Percentiles rank a stretch among this genome's conserved stretches.
Conservation (phyloP, 2,113 vertebrate genomes). For the Tenebrosternarchus preto region DNA sequence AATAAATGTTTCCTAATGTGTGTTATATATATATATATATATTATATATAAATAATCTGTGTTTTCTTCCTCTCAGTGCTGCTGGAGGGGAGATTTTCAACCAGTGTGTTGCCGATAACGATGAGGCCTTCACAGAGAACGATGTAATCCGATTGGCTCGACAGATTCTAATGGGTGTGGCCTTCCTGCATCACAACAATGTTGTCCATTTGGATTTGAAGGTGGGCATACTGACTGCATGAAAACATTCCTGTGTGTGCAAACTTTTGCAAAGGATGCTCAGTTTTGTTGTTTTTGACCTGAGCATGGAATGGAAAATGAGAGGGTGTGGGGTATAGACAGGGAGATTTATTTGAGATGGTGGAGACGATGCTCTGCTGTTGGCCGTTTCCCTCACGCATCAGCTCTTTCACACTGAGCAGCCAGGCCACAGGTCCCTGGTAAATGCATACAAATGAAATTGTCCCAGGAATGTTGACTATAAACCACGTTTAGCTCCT, state of each 20-base stretch:
- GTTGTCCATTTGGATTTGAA: slow-evolving; percentile 95
- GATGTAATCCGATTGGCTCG: slow-evolving; percentile 88
- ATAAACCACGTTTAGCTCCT: not conserved
- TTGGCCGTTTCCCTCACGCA: not conserved
- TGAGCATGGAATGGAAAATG: too few species aligned
- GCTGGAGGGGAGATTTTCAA: slow-evolving; percentile 96
- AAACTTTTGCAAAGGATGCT: too few species aligned
- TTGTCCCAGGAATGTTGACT: not conserved
- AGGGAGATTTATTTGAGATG: too few species aligned
- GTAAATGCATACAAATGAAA: not conserved
- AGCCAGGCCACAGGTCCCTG: not conserved
- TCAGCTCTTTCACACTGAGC: not conserved
- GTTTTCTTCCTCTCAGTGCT: slow-evolving; percentile 74
- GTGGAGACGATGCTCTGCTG: not conserved
- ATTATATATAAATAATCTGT: too few species aligned
- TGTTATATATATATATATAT: too few species aligned
- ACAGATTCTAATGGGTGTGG: slow-evolving; percentile 89
- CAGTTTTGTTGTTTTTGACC: too few species aligned
- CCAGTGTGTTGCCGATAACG: slow-evolving; percentile 90
- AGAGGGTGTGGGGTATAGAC: too few species aligned
- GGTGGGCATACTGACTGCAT: slow-evolving; percentile 66
- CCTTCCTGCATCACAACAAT: slow-evolving; percentile 84
- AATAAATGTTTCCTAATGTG: too few species aligned
- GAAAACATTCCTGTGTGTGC: not conserved
- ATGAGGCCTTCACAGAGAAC: slow-evolving; percentile 91